A percentile compares a stretch with the other conserved stretches of the same genome.
These are phyloP conservation scores for Hafferia zeledoni DNA, from an alignment of 2,797 vertebrate species.

Conservation along the genomic window DNA sequence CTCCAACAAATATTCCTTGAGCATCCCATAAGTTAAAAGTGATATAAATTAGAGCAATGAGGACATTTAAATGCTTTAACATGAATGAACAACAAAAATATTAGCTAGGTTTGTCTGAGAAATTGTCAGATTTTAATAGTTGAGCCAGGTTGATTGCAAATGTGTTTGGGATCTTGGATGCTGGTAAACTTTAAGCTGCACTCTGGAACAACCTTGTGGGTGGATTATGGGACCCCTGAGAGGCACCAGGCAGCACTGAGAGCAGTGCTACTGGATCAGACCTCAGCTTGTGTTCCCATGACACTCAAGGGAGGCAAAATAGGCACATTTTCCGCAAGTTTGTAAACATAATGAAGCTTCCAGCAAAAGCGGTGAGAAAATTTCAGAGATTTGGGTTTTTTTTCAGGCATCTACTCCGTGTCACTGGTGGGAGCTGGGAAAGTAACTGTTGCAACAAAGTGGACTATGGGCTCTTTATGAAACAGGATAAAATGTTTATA, in stretches of 20 bases:
- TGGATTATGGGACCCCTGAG: conserved; percentile 4
- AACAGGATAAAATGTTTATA: conserved; percentile 38
- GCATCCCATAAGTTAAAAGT: not conserved
- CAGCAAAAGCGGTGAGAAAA: conserved; percentile 26
- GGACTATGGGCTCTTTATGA: not conserved
- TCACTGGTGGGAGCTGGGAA: conserved; percentile 22
- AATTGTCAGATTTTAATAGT: not conserved
- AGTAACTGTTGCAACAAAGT: not conserved
- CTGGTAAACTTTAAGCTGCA: not conserved
- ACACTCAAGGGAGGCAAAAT: not conserved
- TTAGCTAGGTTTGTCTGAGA: not conserved
- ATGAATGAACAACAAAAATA: not conserved
- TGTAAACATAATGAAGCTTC: conserved; percentile 41
- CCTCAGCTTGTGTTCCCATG: not conserved
- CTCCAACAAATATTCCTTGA: not conserved
- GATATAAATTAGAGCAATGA: not conserved
- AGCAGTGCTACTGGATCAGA: conserved; percentile 5
- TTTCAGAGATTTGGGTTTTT: not conserved
- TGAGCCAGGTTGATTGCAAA: not conserved
- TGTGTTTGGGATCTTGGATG: not conserved
- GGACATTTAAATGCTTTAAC: not conserved
- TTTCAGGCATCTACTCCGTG: not conserved
- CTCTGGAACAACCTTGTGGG: not conserved
- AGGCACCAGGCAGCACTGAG: not conserved
- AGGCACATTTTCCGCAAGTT: conserved; percentile 24